Conservation (phyloP, 2,888 invertebrate species). For the Chymomyza caudatula region DNA sequence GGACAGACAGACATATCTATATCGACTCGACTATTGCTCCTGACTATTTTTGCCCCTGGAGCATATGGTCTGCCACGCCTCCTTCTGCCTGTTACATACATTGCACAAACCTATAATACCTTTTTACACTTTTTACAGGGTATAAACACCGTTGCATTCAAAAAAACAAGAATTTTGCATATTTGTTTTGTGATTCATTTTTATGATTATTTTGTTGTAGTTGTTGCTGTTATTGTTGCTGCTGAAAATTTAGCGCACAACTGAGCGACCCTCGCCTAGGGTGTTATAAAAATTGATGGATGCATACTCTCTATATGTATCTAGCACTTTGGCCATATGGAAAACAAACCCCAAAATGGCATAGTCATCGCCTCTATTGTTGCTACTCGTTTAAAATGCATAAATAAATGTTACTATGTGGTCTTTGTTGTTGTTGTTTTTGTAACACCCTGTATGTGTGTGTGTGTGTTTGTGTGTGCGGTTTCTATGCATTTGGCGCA, state of each 20-base stretch:
- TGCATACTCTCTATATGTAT: slow-evolving; percentile 18
- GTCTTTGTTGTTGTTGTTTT: not conserved
- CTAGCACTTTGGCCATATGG: not conserved
- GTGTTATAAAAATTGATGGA: slow-evolving; percentile 67
- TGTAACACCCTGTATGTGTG: not conserved
- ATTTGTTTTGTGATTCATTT: slow-evolving; percentile 17
- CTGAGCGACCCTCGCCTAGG: slow-evolving; percentile 46
- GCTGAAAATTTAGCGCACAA: slow-evolving; percentile 28
- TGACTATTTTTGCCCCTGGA: no score
- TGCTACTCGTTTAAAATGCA: slow-evolving; percentile 18
- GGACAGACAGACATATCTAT: no score
- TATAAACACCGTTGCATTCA: slow-evolving; percentile 24
- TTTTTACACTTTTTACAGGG: no score
- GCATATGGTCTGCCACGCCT: no score
- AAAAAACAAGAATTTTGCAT: slow-evolving; percentile 30
- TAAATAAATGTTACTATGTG: slow-evolving; percentile 4
- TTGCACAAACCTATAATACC: no score
- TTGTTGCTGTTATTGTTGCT: slow-evolving; percentile 1
- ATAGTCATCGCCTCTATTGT: not conserved
- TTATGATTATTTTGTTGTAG: slow-evolving; percentile 4
- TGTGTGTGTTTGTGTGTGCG: not conserved
- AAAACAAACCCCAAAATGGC: not conserved
- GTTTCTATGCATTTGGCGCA: not conserved
- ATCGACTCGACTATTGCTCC: no score
- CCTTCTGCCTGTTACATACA: no score